A percentile compares a stretch with the other conserved stretches of the same genome.
Conservation (phyloP, 2,888 invertebrate species). For the Ecliptopera silaceata region DNA sequence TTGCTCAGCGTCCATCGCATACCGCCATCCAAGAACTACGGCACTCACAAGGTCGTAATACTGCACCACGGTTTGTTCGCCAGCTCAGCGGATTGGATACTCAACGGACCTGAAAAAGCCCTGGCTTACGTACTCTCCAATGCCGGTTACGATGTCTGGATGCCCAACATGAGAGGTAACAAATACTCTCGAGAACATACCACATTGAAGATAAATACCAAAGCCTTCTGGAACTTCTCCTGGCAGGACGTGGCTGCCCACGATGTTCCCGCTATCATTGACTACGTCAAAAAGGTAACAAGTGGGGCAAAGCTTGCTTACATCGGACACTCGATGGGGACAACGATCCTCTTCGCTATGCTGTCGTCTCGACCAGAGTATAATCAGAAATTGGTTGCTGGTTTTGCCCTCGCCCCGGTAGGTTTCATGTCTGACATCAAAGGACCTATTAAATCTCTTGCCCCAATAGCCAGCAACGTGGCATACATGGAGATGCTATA, state of each 20-base stretch:
- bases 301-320: conserved; percentile 80
- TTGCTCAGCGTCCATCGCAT: conserved; percentile 91
- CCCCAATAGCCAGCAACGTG: conserved; percentile 84
- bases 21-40: conserved; percentile 76
- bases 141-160: conserved; percentile 90
- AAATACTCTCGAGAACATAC: conserved; percentile 87
- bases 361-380: conserved; percentile 86
- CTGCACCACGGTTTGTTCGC: conserved; percentile 92
- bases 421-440: conserved; percentile 85
- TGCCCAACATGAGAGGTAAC: conserved; percentile 93
- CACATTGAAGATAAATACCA: conserved; percentile 77
- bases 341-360: conserved; percentile 89
- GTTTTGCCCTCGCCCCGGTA: conserved; percentile 87
- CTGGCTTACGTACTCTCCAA: conserved; percentile 87
- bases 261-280: conserved; percentile 93
- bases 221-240: conserved; percentile 88
- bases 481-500: conserved; percentile 84
- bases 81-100: conserved; percentile 90
- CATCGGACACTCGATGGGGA: conserved; percentile 96
- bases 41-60: conserved; percentile 74
- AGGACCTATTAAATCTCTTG: conserved; percentile 86
- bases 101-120: conserved; percentile 86
- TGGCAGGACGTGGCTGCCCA: conserved; percentile 94
- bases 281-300: conserved; percentile 80
- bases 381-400: conserved; percentile 84